phyloP scores from a whole-genome alignment of 1,140 invertebrate genomes.

The Phenacoccus solenopsis region DNA sequence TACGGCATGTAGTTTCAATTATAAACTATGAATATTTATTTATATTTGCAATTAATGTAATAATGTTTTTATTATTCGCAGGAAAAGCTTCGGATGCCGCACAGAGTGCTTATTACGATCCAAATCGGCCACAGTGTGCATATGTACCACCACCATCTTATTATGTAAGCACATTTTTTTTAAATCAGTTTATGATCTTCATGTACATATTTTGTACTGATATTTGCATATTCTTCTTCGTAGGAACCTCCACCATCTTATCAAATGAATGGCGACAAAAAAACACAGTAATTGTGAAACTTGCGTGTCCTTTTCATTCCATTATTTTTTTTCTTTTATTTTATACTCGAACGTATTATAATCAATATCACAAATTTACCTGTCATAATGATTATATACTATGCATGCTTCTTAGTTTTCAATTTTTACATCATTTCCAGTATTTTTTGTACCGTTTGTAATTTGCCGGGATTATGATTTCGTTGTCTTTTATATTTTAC shows the following conservation, averaged over 20 bases:
- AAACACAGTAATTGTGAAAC: conserved; percentile 22
- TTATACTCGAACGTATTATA: no score
- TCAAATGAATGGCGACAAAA: conserved; percentile 24
- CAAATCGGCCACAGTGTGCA: conserved; percentile 63
- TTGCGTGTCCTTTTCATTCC: neutral
- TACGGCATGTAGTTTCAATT: no score
- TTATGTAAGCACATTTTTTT: conserved; percentile 49
- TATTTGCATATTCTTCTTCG: neutral
- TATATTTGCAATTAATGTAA: no score
- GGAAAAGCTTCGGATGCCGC: conserved; percentile 77
- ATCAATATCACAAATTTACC: no score
- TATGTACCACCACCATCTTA: conserved; percentile 74
- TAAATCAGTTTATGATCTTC: neutral
- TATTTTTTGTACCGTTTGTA: no score
- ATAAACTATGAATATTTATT: no score
- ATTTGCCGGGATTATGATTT: no score
- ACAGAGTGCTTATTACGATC: conserved; percentile 76
- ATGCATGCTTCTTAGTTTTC: no score
- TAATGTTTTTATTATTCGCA: conserved; percentile 2
- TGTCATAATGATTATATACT: no score
- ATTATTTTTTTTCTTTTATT: no score
- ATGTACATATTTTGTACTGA: neutral
- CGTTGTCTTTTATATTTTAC: no score
- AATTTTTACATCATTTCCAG: no score
- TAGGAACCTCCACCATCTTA: conserved; percentile 27